Percentiles rank a stretch among this genome's conserved stretches.
Conservation (phyloP, 35 echinoderm and acorn worm species). For the Heliocidaris erythrogramma region DNA sequence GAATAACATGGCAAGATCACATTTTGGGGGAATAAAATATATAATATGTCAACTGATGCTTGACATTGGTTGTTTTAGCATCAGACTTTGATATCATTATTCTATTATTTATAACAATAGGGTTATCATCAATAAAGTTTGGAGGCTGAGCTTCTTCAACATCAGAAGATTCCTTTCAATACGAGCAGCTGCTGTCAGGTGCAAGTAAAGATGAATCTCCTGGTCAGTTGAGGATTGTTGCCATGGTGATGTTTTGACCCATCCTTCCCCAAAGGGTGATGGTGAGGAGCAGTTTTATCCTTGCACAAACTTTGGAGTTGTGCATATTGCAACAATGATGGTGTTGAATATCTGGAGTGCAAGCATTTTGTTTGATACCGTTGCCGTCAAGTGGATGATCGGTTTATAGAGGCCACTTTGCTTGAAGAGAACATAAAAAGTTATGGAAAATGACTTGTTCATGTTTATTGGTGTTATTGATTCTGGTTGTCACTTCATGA, state of each 20-base stretch:
- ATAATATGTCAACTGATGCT: too few relatives aligned
- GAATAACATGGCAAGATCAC: too few relatives aligned
- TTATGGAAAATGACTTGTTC: too few relatives aligned
- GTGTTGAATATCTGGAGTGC: background rate
- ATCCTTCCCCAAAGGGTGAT: background rate
- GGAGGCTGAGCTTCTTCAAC: background rate
- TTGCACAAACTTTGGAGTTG: background rate
- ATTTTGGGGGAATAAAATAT: too few relatives aligned
- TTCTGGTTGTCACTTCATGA: too few relatives aligned
- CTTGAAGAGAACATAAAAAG: too few relatives aligned
- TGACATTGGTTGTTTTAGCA: too few relatives aligned
- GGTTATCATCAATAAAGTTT: conserved; percentile 13
- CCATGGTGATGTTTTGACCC: background rate
- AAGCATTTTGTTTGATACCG: background rate
- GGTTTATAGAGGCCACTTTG: too few relatives aligned
- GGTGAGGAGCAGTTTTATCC: background rate
- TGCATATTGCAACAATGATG: background rate
- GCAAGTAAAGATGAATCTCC: background rate
- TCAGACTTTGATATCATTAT: too few relatives aligned
- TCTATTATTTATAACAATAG: background rate
- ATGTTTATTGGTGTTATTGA: too few relatives aligned
- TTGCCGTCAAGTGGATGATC: background rate
- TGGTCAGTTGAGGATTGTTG: background rate
- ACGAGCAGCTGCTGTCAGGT: background rate
- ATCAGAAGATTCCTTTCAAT: background rate